Evolutionary conservation across 2,113 vertebrate genomes (phyloP).

Genomic region (Anhinga anhinga): DNA sequence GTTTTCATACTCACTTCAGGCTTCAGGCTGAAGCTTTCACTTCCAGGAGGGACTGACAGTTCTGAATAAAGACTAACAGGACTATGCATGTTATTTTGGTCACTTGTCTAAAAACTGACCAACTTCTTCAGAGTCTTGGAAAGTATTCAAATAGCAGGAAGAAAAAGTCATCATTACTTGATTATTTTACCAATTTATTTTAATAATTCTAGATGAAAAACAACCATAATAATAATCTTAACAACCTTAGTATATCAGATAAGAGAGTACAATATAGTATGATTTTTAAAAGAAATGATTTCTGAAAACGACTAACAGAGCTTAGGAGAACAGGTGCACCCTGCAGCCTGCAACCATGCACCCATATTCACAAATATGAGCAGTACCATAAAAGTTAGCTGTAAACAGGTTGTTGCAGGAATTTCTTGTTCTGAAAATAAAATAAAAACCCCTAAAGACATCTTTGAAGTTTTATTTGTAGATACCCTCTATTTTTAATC

Average conservation of each 20-base stretch:
- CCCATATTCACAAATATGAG: neutral
- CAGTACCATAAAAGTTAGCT: neutral
- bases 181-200: neutral
- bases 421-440: neutral
- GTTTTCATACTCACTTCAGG: neutral
- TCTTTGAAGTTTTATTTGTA: neutral
- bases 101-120: neutral
- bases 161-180: neutral
- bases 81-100: neutral
- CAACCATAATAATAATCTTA: neutral
- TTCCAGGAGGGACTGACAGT: neutral
- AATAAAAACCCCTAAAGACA: neutral
- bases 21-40: neutral
- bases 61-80: neutral
- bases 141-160: neutral
- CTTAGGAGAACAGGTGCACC: neutral
- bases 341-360: neutral
- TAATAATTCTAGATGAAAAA: neutral
- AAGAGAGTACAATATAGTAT: neutral
- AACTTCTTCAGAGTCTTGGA: neutral
- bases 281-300: neutral
- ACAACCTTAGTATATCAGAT: neutral
- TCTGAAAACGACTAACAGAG: neutral
- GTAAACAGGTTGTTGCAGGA: neutral
- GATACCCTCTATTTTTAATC: neutral